phyloP scores from a whole-genome alignment of 2,888 invertebrate genomes.

The Alentia gelatinosa region DNA sequence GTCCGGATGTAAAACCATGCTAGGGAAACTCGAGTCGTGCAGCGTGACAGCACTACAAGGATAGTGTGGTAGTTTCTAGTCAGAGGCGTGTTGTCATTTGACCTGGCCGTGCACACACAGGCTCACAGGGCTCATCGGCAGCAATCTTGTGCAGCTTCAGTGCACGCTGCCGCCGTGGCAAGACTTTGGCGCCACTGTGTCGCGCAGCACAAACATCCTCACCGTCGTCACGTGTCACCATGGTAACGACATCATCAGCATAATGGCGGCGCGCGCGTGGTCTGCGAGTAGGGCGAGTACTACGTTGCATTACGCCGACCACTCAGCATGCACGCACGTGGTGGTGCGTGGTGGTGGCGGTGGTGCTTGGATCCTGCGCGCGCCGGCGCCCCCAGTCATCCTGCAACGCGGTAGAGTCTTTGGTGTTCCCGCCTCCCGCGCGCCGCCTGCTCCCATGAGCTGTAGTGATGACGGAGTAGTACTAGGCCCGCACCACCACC shows the following conservation, averaged over 20 bases:
- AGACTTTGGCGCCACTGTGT: conserved; percentile 2
- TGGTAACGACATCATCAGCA: conserved; percentile 23
- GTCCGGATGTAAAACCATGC: too few species aligned
- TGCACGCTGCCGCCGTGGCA: not conserved
- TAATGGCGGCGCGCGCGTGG: conserved; percentile 8
- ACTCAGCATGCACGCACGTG: conserved; percentile 38
- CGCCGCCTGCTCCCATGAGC: not conserved
- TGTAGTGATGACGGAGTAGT: not conserved
- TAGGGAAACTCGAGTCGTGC: too few species aligned
- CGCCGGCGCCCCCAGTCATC: not conserved
- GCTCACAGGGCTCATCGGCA: not conserved
- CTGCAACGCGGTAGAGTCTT: not conserved
- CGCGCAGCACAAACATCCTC: not conserved
- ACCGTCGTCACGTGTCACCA: not conserved
- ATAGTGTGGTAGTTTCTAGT: too few species aligned
- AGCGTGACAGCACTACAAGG: too few species aligned
- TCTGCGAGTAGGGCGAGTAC: not conserved
- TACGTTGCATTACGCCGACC: conserved; percentile 5
- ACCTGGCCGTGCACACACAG: too few species aligned
- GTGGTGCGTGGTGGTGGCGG: not conserved
- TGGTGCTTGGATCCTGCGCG: not conserved
- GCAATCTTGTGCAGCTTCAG: not conserved
- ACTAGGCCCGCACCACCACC: conserved; percentile 13
- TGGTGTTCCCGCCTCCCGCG: not conserved
- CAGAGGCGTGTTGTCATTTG: too few species aligned